A percentile compares a stretch with the other conserved stretches of the same genome.
phyloP scores from a whole-genome alignment of 1,140 invertebrate genomes.

The Idris sp. region DNA sequence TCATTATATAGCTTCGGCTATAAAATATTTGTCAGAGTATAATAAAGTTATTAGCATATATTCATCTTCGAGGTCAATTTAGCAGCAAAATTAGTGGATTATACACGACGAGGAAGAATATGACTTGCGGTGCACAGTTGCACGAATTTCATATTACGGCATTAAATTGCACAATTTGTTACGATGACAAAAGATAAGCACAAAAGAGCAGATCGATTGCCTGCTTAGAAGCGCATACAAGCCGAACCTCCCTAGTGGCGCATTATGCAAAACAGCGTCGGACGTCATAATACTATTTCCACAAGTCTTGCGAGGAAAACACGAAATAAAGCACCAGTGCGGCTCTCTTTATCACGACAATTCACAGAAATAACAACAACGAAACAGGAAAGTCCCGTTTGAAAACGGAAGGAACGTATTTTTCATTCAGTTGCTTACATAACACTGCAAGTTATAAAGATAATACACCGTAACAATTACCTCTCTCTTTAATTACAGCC shows the following conservation, averaged over 20 bases:
- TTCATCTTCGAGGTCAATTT: conserved; percentile 14
- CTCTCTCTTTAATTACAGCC: conserved; percentile 42
- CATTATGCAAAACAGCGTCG: conserved; percentile 60
- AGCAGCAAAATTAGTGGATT: conserved; percentile 33
- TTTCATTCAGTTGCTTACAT: conserved; percentile 46
- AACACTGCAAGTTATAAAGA: conserved; percentile 40
- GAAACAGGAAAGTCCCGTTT: conserved; percentile 53
- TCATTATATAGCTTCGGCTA: neutral
- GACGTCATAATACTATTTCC: conserved; percentile 59
- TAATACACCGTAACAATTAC: conserved; percentile 46
- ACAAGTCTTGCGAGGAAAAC: conserved; percentile 52
- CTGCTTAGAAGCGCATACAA: conserved; percentile 49
- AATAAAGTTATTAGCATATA: conserved; percentile 14
- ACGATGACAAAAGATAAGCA: conserved; percentile 48
- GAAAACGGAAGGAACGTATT: conserved; percentile 46
- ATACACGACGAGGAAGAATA: conserved; percentile 21
- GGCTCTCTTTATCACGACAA: conserved; percentile 45
- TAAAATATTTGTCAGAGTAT: too few species aligned
- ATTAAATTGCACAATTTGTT: conserved; percentile 46
- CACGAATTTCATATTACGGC: conserved; percentile 28
- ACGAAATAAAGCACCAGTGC: conserved; percentile 42
- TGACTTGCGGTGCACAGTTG: neutral
- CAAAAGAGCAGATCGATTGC: conserved; percentile 54
- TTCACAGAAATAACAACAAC: conserved; percentile 42
- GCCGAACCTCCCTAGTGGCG: conserved; percentile 35